Base-by-base conservation (phyloP, 2,888 invertebrate species). In the Hydrotaea cyrtoneurina region DNA sequence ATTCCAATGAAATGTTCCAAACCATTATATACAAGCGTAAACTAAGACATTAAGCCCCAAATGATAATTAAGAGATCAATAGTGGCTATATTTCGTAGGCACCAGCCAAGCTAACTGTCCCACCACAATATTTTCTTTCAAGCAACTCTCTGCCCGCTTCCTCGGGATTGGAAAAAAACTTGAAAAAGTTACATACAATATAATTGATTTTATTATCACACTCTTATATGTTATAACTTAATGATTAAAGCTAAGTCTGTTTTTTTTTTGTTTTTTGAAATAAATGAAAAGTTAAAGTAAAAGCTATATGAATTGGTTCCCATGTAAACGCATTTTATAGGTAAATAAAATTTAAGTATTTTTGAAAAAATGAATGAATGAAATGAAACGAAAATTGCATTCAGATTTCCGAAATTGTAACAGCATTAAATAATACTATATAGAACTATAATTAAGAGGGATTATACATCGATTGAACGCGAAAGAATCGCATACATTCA, bases 131-230 rank as follows among this genome's bases (percentile, higher is more conserved):
- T 39, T 39, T 8, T 39, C 2, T 50, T 50, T 50, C n/a, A 2
- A 50, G 13, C 50, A 15, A 50, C 50, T 50, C n/a, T 1, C 4
- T 50, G 31, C 31, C 7, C 50, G 2, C n/a, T 50, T n/a, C 50
- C 50, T n/a, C n/a, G 50, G 50, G 50, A 59, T 59, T 59, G 1
- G 4, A 59, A 59, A 26, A 59, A 59, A 59, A 59, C 59, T 59
- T 55, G 3, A 23, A 26, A 26, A 59, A 59, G 59, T 59, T 23
- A 46, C 23, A 10, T 69, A 46, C 69, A 69, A 59, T 21, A 69
- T 43, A 69, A 69, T 43, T 5, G 69, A 13, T 69, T 69, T 69
- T 69, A 69, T 69, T 69, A 69, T 69, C 69, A 69, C 69, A 69
- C 43, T 43, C 23, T 69, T 21, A 69, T 46, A 31, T 31, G 11